phyloP scores from a whole-genome alignment of 2,888 invertebrate species.

The Eilema depressum region DNA sequence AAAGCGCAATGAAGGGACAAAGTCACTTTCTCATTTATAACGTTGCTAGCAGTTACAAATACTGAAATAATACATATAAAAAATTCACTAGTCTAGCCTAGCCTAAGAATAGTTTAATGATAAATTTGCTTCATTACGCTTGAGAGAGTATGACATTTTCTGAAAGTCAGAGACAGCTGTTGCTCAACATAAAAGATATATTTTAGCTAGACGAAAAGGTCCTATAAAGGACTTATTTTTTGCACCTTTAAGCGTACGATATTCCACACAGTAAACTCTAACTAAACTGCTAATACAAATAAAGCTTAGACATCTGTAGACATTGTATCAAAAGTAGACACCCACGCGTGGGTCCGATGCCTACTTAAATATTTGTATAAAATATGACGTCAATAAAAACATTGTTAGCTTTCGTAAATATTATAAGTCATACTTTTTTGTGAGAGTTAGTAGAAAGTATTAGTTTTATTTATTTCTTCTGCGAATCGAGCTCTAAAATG shows the following conservation, averaged over 20 bases:
- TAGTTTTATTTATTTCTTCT: no score
- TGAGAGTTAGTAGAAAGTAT: neutral
- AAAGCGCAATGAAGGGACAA: no score
- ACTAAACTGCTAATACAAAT: neutral
- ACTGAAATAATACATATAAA: slow-evolving; percentile 42
- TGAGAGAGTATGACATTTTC: slow-evolving; percentile 48
- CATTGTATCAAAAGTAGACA: neutral
- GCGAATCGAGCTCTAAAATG: no score
- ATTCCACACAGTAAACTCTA: no score
- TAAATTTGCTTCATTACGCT: slow-evolving; percentile 52
- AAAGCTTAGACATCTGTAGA: neutral
- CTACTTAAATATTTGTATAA: neutral
- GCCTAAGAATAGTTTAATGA: no score
- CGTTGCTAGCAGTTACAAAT: no score
- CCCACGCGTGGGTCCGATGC: neutral
- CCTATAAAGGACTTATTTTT: slow-evolving; percentile 7
- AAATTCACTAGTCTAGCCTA: no score
- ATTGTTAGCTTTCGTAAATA: neutral
- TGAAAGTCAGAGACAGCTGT: slow-evolving; percentile 50
- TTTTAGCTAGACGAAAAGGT: slow-evolving; percentile 35
- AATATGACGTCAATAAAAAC: neutral
- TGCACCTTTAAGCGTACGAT: no score
- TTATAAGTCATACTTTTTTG: neutral
- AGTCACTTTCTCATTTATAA: no score
- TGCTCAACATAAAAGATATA: slow-evolving; percentile 41